A percentile compares a stretch with the other conserved stretches of the same genome.
phyloP scores from a whole-genome alignment of 2,888 invertebrate species.

The Andrena flavipes region DNA sequence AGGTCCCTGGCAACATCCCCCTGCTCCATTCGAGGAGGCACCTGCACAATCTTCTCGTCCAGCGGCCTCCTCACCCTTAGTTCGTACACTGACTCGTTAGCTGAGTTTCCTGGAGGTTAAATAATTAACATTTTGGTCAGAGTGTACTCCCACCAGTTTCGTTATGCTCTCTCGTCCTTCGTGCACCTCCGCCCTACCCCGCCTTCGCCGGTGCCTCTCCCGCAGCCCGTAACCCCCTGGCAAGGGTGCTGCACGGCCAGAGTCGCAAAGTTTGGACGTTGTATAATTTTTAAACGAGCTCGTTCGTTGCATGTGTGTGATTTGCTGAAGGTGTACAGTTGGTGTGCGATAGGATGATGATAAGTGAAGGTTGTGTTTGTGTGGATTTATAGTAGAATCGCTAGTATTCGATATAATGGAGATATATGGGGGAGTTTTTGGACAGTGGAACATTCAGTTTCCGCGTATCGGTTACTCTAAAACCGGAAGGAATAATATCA shows the following conservation, averaged over 20 bases:
- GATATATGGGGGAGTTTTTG: too few species aligned
- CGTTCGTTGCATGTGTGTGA: neutral
- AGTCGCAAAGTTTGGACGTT: slow-evolving; percentile 14
- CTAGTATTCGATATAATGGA: too few species aligned
- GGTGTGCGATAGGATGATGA: neutral
- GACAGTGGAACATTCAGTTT: too few species aligned
- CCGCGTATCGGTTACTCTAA: too few species aligned
- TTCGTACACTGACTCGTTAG: slow-evolving; percentile 77
- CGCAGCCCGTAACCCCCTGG: slow-evolving; percentile 19
- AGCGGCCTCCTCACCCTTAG: slow-evolving; percentile 29
- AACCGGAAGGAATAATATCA: too few species aligned
- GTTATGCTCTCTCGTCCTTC: slow-evolving; percentile 48
- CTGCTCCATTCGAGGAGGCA: slow-evolving; percentile 25
- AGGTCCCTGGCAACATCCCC: slow-evolving; percentile 31
- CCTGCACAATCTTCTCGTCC: slow-evolving; percentile 46
- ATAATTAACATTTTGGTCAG: slow-evolving; percentile 83
- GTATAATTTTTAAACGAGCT: slow-evolving; percentile 2
- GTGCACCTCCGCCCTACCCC: slow-evolving; percentile 44
- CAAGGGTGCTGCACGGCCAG: slow-evolving; percentile 38
- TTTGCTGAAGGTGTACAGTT: neutral
- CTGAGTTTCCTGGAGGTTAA: slow-evolving; percentile 79
- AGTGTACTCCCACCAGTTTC: slow-evolving; percentile 72
- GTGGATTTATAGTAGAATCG: neutral
- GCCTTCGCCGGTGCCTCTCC: slow-evolving; percentile 17
- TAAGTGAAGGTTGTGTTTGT: neutral